Evolutionary conservation across 2,113 vertebrate species (phyloP), one percentile per base, ranked within the genome.

Genomic region (Erpornis zantholeuca): DNA sequence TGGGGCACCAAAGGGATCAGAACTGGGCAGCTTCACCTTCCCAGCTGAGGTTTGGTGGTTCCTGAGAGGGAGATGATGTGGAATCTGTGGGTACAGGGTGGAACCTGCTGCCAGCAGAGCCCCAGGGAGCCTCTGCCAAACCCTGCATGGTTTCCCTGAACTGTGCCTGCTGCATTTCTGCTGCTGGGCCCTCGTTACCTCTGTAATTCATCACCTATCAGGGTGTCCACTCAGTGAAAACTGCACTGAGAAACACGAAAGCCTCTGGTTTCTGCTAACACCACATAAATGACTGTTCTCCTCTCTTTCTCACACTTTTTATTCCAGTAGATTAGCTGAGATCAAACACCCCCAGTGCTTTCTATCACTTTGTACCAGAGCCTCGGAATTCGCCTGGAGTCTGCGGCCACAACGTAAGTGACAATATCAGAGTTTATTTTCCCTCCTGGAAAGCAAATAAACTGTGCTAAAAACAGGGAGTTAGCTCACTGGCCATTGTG

Each of bases 381-480:
- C n/a, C 18, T 53, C 56, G 40, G 33, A 49, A 49, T 40, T 29
- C 20, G 60, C 93, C 80, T 23, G 56, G 15, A 78, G 44, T 45
- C 82, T 53, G 23, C 6, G 56, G 31, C 76, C 53, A 17, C 72
- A 42, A 44, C 1, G 3, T 49, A 95, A 94, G 29, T 71, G 76
- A 92, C 90, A 88, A 86, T 90, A 92, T 86, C 72, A 44, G 82
- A 53, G 88, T 92, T 93, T 96, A 90, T 96, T 94, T 96, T 94
- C 88, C 57, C 86, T 86, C 72, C 65, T 75, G 88, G 72, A 96
- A 93, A 86, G 80, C 76, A 94, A 95, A 96, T 83, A 94, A 96
- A 90, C 96, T 49, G 66, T 49, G 53, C 88, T 92, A 90, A 92
- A 95, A 96, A 8, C 86, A 57, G 72, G 5, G 70, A 11, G 29